These are phyloP conservation scores for Drosophila ochracea DNA, from an alignment of 2,888 invertebrate species.

Conservation along the genomic window DNA sequence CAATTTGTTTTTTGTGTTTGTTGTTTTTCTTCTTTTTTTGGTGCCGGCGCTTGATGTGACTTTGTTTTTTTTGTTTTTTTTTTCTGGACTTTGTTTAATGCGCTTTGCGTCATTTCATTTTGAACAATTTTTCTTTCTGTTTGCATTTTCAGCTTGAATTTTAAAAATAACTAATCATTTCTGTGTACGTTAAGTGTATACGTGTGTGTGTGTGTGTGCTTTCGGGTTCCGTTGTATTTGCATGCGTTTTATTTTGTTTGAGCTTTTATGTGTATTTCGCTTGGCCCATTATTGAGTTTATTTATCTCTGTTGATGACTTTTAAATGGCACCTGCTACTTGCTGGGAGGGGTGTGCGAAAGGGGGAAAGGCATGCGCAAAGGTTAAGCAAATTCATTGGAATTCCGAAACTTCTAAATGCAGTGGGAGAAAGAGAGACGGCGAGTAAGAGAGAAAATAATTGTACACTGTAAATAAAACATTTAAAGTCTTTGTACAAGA, in stretches of 20 bases:
- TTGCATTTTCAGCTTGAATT: constrained; percentile 62
- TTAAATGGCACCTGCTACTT: constrained; percentile 70
- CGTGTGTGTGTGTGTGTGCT: constrained; percentile 16
- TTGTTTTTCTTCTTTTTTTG: constrained; percentile 28
- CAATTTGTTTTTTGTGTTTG: constrained; percentile 38
- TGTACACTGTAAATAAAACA: constrained; percentile 9
- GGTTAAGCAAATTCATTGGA: constrained; percentile 22
- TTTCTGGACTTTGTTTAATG: constrained; percentile 67
- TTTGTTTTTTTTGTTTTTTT: constrained; percentile 41
- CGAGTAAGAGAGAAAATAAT: background rate
- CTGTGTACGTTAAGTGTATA: constrained; percentile 5
- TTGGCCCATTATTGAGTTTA: constrained; percentile 70
- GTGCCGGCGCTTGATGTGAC: constrained; percentile 55
- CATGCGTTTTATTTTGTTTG: constrained; percentile 54
- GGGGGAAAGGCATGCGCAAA: constrained; percentile 29
- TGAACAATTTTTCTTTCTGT: constrained; percentile 56
- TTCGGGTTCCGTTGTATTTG: constrained; percentile 60
- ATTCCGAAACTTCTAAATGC: constrained; percentile 1
- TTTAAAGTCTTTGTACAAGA: background rate
- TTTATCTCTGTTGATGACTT: constrained; percentile 76
- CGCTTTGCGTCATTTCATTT: constrained; percentile 77
- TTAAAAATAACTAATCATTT: constrained; percentile 70
- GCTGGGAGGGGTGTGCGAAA: constrained; percentile 4
- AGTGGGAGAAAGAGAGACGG: background rate
- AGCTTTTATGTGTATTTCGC: constrained; percentile 49